Evolutionary conservation across 2,888 invertebrate genomes (phyloP), one percentile per base, ranked within the genome.

Genomic region (Sylvicola cinctus): DNA sequence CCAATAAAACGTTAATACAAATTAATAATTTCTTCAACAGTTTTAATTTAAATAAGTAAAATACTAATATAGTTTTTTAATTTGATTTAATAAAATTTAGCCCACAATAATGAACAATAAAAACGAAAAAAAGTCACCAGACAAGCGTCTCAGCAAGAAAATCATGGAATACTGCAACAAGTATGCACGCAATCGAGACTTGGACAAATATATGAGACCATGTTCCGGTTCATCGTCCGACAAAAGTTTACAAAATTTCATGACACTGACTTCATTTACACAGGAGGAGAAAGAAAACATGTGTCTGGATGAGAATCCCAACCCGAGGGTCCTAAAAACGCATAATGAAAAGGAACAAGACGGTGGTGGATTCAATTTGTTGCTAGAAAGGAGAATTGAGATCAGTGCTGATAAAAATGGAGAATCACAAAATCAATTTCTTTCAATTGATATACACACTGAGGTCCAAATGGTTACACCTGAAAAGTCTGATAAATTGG

Each of bases 81-180:
- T n/a, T n/a, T n/a, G n/a, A n/a, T n/a, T n/a, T n/a, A n/a, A n/a
- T n/a, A n/a, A n/a, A n/a, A n/a, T n/a, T n/a, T n/a, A n/a, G n/a
- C n/a, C n/a, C n/a, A n/a, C n/a, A n/a, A n/a, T n/a, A n/a, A n/a
- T n/a, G n/a, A n/a, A n/a, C n/a, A n/a, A n/a, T n/a, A n/a, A n/a
- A n/a, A n/a, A n/a, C n/a, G n/a, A n/a, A n/a, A n/a, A n/a, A n/a
- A n/a, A n/a, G n/a, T n/a, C n/a, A n/a, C n/a, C n/a, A n/a, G n/a
- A n/a, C n/a, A n/a, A n/a, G n/a, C n/a, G n/a, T n/a, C n/a, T n/a
- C n/a, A n/a, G n/a, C n/a, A n/a, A n/a, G n/a, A n/a, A n/a, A n/a
- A 60, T 66, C 41, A 49, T 74, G 44, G 71, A 76, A 46, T 77
- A 77, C 51, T 77, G 71, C 48, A 62, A 68, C 45, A 70, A 70